phyloP scores from a whole-genome alignment of 1,140 invertebrate species.

The Ips nitidus region DNA sequence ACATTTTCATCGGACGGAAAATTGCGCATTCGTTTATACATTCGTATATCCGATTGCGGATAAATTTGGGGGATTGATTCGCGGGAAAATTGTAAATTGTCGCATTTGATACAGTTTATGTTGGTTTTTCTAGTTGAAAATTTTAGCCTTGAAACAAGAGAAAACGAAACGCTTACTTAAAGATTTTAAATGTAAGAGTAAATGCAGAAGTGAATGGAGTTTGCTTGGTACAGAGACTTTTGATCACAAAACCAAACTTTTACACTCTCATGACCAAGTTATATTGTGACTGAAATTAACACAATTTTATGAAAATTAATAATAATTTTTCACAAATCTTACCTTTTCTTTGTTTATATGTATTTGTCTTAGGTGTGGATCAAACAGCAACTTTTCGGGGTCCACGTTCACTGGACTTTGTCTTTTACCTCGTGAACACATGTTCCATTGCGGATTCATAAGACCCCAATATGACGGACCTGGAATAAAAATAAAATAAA shows the following conservation, averaged over 20 bases:
- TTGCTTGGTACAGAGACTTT: too few species aligned
- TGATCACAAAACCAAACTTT: too few species aligned
- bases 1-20: conserved; percentile 18
- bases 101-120: neutral
- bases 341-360: conserved; percentile 92
- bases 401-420: conserved; percentile 97
- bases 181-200: too few species aligned
- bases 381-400: conserved; percentile 87
- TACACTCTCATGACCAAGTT: too few species aligned
- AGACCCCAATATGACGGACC: conserved; percentile 96
- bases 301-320: neutral
- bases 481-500: conserved; percentile 52
- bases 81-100: neutral
- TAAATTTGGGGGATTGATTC: conserved; percentile 8
- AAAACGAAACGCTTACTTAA: too few species aligned
- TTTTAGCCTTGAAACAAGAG: too few species aligned
- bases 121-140: too few species aligned
- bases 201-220: too few species aligned
- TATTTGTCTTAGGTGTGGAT: conserved; percentile 87
- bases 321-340: conserved; percentile 49
- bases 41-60: conserved; percentile 8
- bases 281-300: neutral
- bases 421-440: conserved; percentile 90
- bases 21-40: conserved; percentile 17
- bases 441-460: conserved; percentile 94